Evolutionary conservation across 2,888 invertebrate species (phyloP), one percentile per base, ranked within the genome.

Genomic region (Conomelus anceps): DNA sequence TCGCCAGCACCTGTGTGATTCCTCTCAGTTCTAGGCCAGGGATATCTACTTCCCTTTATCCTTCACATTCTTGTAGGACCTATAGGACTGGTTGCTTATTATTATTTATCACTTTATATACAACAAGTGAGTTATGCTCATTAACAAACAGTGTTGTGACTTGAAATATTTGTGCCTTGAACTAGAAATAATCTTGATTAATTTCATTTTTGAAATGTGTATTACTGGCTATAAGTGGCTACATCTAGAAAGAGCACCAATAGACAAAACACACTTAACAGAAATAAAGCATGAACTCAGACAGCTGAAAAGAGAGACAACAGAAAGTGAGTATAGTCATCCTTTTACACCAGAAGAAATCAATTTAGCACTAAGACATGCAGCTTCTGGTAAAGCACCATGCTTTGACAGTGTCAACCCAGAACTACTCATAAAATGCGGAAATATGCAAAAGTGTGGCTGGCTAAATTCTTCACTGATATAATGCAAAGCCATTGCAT

Each of bases 181-280:
- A 63, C 63, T n/a, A 13, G n/a, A 63, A 63, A 63, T 9, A n/a
- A n/a, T n/a, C n/a, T n/a, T n/a, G n/a, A n/a, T n/a, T n/a, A n/a
- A n/a, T n/a, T n/a, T n/a, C n/a, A n/a, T n/a, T n/a, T n/a, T n/a
- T n/a, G n/a, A n/a, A n/a, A n/a, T n/a, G n/a, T n/a, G n/a, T n/a
- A n/a, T n/a, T n/a, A n/a, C n/a, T n/a, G n/a, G n/a, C n/a, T n/a
- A n/a, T n/a, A n/a, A 22, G 88, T 88, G 24, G 22, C 23, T 17
- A 88, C 88, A 4, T 88, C 88, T 11, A 88, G 84, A n/a, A n/a
- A n/a, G n/a, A 84, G 84, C 84, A 84, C 84, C 84, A 84, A 84
- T 7, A 84, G 84, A 84, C 20, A 84, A 17, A 22, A 22, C 7
- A 17, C 84, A 84, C 20, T 9, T 22, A 84, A 84, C 22, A 9